Evolutionary conservation across 2,113 vertebrate genomes (phyloP), one percentile per base, ranked within the genome.

Genomic region (Fulica atra): DNA sequence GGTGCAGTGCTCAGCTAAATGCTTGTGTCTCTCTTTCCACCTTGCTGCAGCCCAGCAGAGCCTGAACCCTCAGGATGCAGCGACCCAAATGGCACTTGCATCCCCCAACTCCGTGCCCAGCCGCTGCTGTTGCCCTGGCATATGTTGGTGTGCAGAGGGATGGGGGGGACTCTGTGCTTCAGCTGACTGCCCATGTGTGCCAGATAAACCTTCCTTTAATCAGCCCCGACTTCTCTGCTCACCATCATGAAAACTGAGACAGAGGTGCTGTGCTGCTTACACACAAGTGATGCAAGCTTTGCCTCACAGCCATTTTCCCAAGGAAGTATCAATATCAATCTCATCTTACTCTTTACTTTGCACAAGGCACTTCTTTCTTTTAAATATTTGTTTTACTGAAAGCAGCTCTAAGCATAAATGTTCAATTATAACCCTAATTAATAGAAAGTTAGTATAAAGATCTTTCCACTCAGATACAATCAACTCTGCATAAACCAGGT

Each of bases 81-180:
- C 8, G 11, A 11, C 36, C 23, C 35, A 3, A 23, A 42, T 1
- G 11, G 61, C 15, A 2, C 16, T 53, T 36, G 29, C 53, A 65
- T 42, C 29, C 38, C 4, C 7, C 0, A 3, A 51, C 50, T 25
- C 50, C 18, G 24, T 51, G 25, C 21, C 31, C 64, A 38, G 81
- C 19, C 0, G 0, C 33, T 40, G 70, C 60, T 56, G 31, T n/a
- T 36, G 42, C 15, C 1, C 60, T 1, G 0, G 59, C 74, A 26
- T 28, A 6, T 7, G 29, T 3, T 46, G 79, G 36, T 17, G 60
- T 15, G 51, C 40, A 53, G 74, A 74, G 64, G 24, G 40, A 31
- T 3, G 24, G n/a, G 36, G 12, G 64, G 48, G 14, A 53, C 25
- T 15, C 21, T 36, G 38, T 1, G 14, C 48, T 56, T 35, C 3